Conservation (phyloP, 1,140 invertebrate genomes). For the Ceratina japonica region DNA sequence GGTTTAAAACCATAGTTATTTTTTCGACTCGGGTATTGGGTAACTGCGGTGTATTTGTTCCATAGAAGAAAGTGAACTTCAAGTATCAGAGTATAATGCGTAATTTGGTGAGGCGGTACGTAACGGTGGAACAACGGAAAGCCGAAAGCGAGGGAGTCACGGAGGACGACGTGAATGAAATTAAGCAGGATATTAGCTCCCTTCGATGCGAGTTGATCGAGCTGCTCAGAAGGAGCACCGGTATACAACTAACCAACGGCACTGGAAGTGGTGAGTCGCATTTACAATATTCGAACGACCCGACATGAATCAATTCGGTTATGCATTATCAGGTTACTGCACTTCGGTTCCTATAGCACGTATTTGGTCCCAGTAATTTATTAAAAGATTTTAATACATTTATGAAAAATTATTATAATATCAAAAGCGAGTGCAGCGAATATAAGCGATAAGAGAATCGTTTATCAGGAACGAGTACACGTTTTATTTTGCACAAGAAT, state of each 20-base stretch:
- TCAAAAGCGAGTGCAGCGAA: too few relatives aligned
- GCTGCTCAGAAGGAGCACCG: slow-evolving; percentile 92
- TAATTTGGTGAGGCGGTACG: slow-evolving; percentile 96
- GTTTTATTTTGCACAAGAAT: background rate
- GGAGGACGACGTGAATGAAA: slow-evolving; percentile 99
- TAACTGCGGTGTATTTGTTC: background rate
- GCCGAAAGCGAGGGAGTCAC: slow-evolving; percentile 97
- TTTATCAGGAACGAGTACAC: too few relatives aligned
- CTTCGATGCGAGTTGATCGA: slow-evolving; percentile 97
- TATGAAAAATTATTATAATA: too few relatives aligned
- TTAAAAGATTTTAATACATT: too few relatives aligned
- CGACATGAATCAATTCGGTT: background rate
- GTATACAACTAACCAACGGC: slow-evolving; percentile 92
- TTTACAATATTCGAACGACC: too few relatives aligned
- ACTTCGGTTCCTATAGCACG: too few relatives aligned
- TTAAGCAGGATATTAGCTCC: slow-evolving; percentile 98
- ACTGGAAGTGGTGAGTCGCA: slow-evolving; percentile 82
- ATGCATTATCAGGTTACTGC: too few relatives aligned
- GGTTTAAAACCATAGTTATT: too few relatives aligned
- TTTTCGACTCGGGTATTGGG: too few relatives aligned
- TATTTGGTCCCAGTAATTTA: too few relatives aligned
- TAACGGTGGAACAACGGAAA: slow-evolving; percentile 96
- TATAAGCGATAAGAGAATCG: too few relatives aligned
- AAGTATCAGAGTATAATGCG: slow-evolving; percentile 97
- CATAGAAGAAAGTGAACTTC: slow-evolving; percentile 91